These are phyloP conservation scores for Stenopsyche tienmushanensis DNA, from an alignment of 1,140 invertebrate species.

Conservation along the genomic window DNA sequence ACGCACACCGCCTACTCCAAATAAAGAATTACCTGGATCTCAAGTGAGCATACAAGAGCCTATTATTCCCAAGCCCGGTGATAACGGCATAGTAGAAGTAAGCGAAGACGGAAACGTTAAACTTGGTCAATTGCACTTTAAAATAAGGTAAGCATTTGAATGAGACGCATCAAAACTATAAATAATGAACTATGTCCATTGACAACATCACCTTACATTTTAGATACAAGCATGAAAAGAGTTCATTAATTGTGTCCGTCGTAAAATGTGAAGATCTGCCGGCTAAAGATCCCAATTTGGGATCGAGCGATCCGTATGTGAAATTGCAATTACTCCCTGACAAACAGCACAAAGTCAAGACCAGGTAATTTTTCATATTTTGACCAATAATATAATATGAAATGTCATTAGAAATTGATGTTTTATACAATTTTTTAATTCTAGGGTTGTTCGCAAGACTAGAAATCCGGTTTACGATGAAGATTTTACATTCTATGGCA, in stretches of 20 bases:
- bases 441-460: slow-evolving; percentile 85
- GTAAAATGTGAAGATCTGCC: slow-evolving; percentile 83
- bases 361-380: slow-evolving; percentile 52
- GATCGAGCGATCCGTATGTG: slow-evolving; percentile 83
- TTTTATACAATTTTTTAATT: slow-evolving; percentile 33
- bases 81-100: slow-evolving; percentile 45
- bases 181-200: not conserved
- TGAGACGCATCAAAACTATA: too few species aligned
- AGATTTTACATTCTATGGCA: slow-evolving; percentile 95
- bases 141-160: slow-evolving; percentile 61
- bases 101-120: slow-evolving; percentile 60
- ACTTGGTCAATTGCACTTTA: slow-evolving; percentile 85
- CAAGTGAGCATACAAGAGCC: slow-evolving; percentile 58
- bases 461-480: slow-evolving; percentile 93
- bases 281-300: slow-evolving; percentile 69
- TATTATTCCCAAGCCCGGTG: slow-evolving; percentile 44
- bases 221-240: slow-evolving; percentile 85
- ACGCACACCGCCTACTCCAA: slow-evolving; percentile 50
- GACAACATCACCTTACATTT: slow-evolving; percentile 14
- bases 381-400: not conserved
- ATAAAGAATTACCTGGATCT: slow-evolving; percentile 54
- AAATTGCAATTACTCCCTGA: slow-evolving; percentile 92
- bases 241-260: slow-evolving; percentile 87
- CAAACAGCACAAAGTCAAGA: slow-evolving; percentile 94
- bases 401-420: slow-evolving; percentile 2